A percentile compares a stretch with the other conserved stretches of the same genome.
Conservation (phyloP, 2,113 vertebrate genomes). For the Rhinolophus ferrumequinum region DNA sequence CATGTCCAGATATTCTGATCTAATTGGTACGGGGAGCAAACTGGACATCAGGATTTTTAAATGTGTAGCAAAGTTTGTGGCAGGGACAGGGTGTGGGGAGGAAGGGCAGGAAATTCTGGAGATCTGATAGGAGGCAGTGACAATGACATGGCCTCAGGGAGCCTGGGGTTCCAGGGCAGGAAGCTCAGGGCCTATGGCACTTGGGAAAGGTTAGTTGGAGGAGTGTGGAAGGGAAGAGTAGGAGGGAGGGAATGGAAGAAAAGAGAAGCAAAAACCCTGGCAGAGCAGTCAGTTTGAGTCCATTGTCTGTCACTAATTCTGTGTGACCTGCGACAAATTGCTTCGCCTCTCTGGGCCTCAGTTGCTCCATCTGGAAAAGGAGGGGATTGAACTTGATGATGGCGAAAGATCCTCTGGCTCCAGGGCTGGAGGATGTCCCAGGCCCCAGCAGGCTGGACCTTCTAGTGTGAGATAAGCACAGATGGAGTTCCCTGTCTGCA, state of each 20-base stretch:
- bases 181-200: not conserved
- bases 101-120: not conserved
- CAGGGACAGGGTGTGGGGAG: not conserved
- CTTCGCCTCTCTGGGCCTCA: not conserved
- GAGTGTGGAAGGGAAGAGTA: not conserved
- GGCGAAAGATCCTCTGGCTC: not conserved
- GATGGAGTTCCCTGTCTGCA: not conserved
- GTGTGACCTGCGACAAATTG: not conserved
- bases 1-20: not conserved
- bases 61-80: not conserved
- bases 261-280: not conserved
- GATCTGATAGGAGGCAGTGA: not conserved
- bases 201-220: not conserved
- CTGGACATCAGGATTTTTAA: not conserved
- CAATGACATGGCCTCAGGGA: not conserved
- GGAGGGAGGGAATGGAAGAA: not conserved
- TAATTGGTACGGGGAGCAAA: not conserved
- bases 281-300: not conserved
- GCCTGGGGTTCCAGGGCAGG: not conserved
- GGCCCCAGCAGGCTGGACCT: not conserved
- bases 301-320: not conserved
- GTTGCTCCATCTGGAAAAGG: not conserved
- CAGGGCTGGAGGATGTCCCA: not conserved
- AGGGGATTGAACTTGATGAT: not conserved
- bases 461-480: not conserved